Base-by-base conservation (phyloP, 2,113 vertebrate species). In the Terrapene triunguis region DNA sequence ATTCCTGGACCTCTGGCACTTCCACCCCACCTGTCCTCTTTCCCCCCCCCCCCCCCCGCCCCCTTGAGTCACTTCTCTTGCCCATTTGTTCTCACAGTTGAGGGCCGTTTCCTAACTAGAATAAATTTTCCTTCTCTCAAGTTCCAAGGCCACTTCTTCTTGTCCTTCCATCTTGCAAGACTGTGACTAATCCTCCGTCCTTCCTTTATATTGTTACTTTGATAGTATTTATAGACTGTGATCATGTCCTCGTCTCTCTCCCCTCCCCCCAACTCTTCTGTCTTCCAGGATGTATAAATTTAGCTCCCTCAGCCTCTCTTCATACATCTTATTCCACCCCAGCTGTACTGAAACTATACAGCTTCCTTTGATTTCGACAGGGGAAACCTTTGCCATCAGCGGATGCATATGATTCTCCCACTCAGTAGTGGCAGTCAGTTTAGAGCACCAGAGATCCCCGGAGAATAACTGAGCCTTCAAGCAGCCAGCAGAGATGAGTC, bases 401-500 rank as follows among this genome's bases (percentile, higher is more conserved):
- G 72, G 48, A 88, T 88, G 25, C 92, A 84, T 94, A 91, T 97
- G 93, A 94, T 95, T 96, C 95, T 88, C 91, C 96, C 85, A 69
- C 87, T 94, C 92, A 11, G 29, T 62, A 0, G 3, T 47, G 12
- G 94, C 95, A 96, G 94, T 88, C 96, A 96, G 94, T 88, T 97
- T 95, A 89, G 95, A 97, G 94, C 87, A 1, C 1, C 74, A 0
- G 4, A 84, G 90, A 88, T 97, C 97, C 92, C 96, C 85, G 84
- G 97, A 96, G 98, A 96, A 96, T 95, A 94, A 85, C 94, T 2
- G 14, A 95, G 92, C 83, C 96, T 98, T 97, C 95, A 96, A 94
- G 94, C 85, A 96, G 91, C 88, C 92, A 94, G 81, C 97, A 93
- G 91, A 97, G 89, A 87, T 91, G 95, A 97, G 92, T 95, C 93